Evolutionary conservation across 35 echinoderm and acorn worm genomes (phyloP), one percentile per base, ranked within the genome.

Genomic region (Nesometra sesokonis): DNA sequence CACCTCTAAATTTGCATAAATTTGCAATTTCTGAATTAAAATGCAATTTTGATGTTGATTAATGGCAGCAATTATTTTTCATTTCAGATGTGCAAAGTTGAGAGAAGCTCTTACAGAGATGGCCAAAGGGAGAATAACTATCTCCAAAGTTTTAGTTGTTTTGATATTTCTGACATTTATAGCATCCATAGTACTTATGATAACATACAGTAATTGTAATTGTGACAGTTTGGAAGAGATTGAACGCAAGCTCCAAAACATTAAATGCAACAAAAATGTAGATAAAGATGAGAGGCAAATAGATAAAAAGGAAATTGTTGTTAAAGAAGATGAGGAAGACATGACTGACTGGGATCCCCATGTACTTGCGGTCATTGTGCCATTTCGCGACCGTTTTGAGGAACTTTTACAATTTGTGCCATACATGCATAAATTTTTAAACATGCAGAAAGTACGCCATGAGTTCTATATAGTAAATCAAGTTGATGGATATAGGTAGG

Each of bases 371-470:
- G 47, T 99, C 23, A 43, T 94, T 30, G 85, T 99, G 31, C 96
- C 96, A 27, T 94, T 88, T 82, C 85, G 96, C 52, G 93, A 99
- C 29, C 89, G 96, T 57, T 93, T 99, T 94, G 96, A 99, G 46
- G 96, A 99, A 86, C 47, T 99, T 5, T 89, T 99, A 89, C 93
- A 99, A 82, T 99, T 99, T 90, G 88, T 93, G 13, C 96, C 96
- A 0, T 99, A 88, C 43, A 92, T 99, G 92, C 90, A 99, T 43
- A 99, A 94, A 79, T 99, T 84, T 92, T 87, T 99, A 34, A 79
- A 87, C 11, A 89, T 88, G 77, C 96, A 99, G 90, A 89, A 79
- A 77, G 81, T 99, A 27, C 78, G 90, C 15, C 96, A 99, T 90
- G 84, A 90, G 21, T 84, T 99, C 47, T 89, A 87, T 78, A 79